Evolutionary conservation across 2,888 invertebrate species (phyloP), one percentile per base, ranked within the genome.

Genomic region (Cerastis rubricosa): DNA sequence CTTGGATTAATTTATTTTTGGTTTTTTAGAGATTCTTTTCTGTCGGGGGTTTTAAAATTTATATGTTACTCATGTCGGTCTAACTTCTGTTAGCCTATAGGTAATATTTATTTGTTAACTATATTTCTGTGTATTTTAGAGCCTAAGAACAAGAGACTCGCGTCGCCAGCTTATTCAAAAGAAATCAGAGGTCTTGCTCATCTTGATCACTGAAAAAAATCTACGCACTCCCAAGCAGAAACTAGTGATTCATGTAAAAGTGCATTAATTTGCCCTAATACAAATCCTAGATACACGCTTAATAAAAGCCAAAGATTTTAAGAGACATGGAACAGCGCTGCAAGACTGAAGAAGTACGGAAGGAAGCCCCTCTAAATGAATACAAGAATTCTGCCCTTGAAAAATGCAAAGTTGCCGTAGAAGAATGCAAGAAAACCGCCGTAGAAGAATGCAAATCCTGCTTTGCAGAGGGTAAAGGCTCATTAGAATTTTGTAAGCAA

Each of bases 321-420:
- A 75, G n/a, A 73, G 43, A 43, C 43, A 73, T 73, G 43, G 43
- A n/a, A 4, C 22, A 64, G 64, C 9, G n/a, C 17, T 14, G n/a
- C n/a, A 40, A 43, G 29, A 61, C 19, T n/a, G n/a, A 64, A 43
- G 22, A n/a, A 43, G 29, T 4, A 45, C 0, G 17, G 29, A 54
- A 19, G 35, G 6, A n/a, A 6, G n/a, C 3, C 22, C 54, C 54
- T 12, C 1, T 45, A 45, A 11, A 12, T 12, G 45, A 45, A 45
- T 45, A 17, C 43, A 0, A 25, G 19, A 9, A 11, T 22, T 0
- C 9, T 22, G 8, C 22, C 4, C 7, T 8, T 8, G 22, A 22
- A 29, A 2, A n/a, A 1, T n/a, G 35, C 19, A n/a, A 7, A 35
- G 2, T n/a, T 3, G 7, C 17, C 45, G 12, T 7, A 19, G 29